Base-by-base conservation (phyloP, 2,113 vertebrate species). In the Perca flavescens region DNA sequence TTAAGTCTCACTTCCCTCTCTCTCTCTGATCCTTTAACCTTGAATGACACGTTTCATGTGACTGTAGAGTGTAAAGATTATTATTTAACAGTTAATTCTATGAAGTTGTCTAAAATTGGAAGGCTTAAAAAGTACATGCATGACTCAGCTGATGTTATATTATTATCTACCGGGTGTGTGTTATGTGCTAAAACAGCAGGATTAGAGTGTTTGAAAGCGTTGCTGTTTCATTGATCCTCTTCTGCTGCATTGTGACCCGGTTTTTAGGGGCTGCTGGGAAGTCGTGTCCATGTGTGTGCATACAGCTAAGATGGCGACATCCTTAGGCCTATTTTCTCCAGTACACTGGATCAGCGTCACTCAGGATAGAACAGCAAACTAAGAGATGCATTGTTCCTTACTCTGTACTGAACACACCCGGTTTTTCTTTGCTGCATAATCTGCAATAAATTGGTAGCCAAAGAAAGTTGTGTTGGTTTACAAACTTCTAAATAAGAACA, bases 1-100 rank as follows among this genome's bases (percentile, higher is more conserved):
- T 31, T 85, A 75, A 86, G 17, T 89, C 82, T 91, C 83, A 85
- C 88, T 89, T 91, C 77, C 65, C 36, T 53, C 16, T 77, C 8
- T 31, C 40, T 66, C 80, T 50, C 34, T 68, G 28, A 53, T 66
- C 68, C 40, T 6, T 46, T 15, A n/a, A 40, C 19, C 60, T 77
- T 46, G 7, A 76, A 47, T 46, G 22, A 17, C 14, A 65, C 22
- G 17, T 40, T 79, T 63, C 81, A 5, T 66, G 34, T 53, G 31
- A 31, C 47, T 73, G 40, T 43, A 43, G 40, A 43, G 7, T 71
- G 34, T 46, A 12, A 65, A 19, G 46, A 49, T 71, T 19, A 14
- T 56, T 71, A 6, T 57, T 25, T 7, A 56, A 56, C 17, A 43
- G 62, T 49, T 56, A 4, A 54, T 22, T 54, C 17, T 34, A 3